Evolutionary conservation across 1,140 invertebrate species (phyloP).

Genomic region (Heliothis subflexa): DNA sequence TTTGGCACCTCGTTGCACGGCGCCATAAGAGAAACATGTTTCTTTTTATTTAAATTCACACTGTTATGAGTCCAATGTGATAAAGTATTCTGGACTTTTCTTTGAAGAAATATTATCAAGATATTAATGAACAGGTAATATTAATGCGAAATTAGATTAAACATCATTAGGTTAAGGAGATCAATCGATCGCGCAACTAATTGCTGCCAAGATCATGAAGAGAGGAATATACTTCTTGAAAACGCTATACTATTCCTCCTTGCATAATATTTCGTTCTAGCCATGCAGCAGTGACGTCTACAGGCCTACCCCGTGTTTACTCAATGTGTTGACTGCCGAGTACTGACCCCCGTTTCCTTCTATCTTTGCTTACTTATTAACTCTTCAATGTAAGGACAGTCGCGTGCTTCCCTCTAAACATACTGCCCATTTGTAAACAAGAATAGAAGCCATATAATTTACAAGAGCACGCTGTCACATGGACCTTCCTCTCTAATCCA

Average conservation of each 20-base stretch:
- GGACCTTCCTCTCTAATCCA: background rate
- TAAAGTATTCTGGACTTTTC: slow-evolving; percentile 19
- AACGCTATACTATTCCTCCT: background rate
- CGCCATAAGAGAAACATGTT: slow-evolving; percentile 1
- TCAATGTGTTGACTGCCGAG: background rate
- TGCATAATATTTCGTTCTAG: background rate
- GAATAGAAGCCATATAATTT: background rate
- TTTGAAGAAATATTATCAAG: background rate
- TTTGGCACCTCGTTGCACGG: slow-evolving; percentile 35
- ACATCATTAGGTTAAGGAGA: too few relatives aligned
- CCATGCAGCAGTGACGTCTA: background rate
- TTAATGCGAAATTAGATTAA: too few relatives aligned
- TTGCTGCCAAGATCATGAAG: too few relatives aligned
- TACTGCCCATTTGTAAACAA: background rate
- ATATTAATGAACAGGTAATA: too few relatives aligned
- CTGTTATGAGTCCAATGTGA: background rate
- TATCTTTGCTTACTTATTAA: background rate
- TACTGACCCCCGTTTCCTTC: background rate
- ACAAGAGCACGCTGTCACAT: background rate
- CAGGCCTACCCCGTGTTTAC: slow-evolving; percentile 13
- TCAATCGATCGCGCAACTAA: too few relatives aligned
- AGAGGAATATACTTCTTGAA: background rate
- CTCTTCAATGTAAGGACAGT: slow-evolving; percentile 5
- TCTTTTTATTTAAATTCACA: slow-evolving; percentile 11
- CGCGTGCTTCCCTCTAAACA: slow-evolving; percentile 12